A percentile compares a stretch with the other conserved stretches of the same genome.
phyloP scores from a whole-genome alignment of 2,888 invertebrate species.

The Selenia dentaria region DNA sequence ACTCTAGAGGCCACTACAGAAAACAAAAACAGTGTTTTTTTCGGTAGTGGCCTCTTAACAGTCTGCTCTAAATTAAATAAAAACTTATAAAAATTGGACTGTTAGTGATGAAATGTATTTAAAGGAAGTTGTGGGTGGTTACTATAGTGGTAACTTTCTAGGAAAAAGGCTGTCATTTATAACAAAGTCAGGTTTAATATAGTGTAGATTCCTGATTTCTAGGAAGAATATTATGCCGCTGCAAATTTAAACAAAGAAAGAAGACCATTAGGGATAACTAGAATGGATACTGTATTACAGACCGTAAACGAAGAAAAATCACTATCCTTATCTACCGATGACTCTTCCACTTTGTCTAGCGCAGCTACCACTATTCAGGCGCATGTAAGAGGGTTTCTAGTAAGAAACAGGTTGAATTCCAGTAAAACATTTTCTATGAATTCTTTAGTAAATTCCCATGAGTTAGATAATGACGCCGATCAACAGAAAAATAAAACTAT shows the following conservation, averaged over 20 bases:
- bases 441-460: slow-evolving; percentile 64
- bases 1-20: too few relatives aligned
- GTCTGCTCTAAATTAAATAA: too few relatives aligned
- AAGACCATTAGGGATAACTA: slow-evolving; percentile 61
- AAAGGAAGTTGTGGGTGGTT: too few relatives aligned
- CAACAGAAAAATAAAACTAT: slow-evolving; percentile 64
- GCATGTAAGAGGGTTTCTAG: slow-evolving; percentile 87
- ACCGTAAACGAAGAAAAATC: slow-evolving; percentile 83
- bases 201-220: slow-evolving; percentile 40
- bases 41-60: too few relatives aligned
- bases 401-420: slow-evolving; percentile 78
- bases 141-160: too few relatives aligned
- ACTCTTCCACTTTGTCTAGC: slow-evolving; percentile 78
- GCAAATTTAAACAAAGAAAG: slow-evolving; percentile 59
- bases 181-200: slow-evolving; percentile 11
- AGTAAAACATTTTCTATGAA: slow-evolving; percentile 68
- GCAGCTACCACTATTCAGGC: slow-evolving; percentile 88
- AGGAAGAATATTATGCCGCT: slow-evolving; percentile 55
- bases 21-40: too few relatives aligned
- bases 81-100: too few relatives aligned
- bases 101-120: too few relatives aligned
- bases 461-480: slow-evolving; percentile 61
- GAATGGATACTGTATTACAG: slow-evolving; percentile 78
- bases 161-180: too few relatives aligned
- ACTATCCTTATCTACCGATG: slow-evolving; percentile 76